phyloP scores from a whole-genome alignment of 1,140 invertebrate genomes.

The Lasioglossum baleicum region DNA sequence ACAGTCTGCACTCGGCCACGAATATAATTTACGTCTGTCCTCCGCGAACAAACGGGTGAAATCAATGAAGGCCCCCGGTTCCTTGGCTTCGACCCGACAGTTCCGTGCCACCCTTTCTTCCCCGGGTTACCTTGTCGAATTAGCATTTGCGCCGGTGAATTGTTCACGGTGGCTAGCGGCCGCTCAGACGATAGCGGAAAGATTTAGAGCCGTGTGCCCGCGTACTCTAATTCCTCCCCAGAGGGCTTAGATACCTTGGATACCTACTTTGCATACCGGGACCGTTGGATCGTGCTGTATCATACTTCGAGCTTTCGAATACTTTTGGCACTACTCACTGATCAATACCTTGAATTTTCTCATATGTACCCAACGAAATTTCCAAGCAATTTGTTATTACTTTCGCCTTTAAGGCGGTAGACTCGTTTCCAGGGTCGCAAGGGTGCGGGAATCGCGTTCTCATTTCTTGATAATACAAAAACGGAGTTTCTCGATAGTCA shows the following conservation, averaged over 20 bases:
- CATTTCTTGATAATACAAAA: too few species aligned
- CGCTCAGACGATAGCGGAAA: conserved; percentile 9
- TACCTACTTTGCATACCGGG: too few species aligned
- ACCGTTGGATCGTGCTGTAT: neutral
- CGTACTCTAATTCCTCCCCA: neutral
- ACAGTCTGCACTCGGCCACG: conserved; percentile 18
- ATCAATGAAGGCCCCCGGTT: conserved; percentile 38
- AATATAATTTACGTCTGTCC: conserved; percentile 47
- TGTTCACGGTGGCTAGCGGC: neutral
- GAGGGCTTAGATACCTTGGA: neutral
- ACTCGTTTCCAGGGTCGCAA: too few species aligned
- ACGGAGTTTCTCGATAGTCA: too few species aligned
- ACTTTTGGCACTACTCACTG: too few species aligned
- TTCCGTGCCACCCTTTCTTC: conserved; percentile 24
- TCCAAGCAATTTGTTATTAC: too few species aligned
- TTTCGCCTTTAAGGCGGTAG: too few species aligned
- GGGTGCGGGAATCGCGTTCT: too few species aligned
- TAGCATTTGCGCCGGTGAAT: conserved; percentile 35
- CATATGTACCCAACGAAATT: too few species aligned
- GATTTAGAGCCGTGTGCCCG: conserved; percentile 9
- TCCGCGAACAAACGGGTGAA: conserved; percentile 34
- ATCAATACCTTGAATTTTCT: too few species aligned
- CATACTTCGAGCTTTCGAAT: too few species aligned
- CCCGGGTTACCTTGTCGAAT: conserved; percentile 33
- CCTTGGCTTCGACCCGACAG: neutral